Base-by-base conservation (phyloP, 2,888 invertebrate genomes). In the Digitonthophagus gazella region DNA sequence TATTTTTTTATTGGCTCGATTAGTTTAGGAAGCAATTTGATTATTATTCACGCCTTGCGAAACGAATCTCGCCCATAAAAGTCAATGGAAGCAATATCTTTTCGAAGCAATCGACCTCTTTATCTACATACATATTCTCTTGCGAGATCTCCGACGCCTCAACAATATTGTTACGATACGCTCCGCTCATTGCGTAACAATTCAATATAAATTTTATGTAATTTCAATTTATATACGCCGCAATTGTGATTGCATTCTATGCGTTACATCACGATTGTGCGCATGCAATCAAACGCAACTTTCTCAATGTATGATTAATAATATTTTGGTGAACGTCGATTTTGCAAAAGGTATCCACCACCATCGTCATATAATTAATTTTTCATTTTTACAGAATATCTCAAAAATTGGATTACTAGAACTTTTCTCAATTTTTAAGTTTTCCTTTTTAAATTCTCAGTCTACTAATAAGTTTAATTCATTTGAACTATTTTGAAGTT, bases 221-320 rank as follows among this genome's bases (percentile, higher is more conserved):
- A 44, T 44, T 44, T 44, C 28, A 44, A 8, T 44, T 44, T 44
- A n/a, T n/a, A 44, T 44, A 44, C 28, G 28, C 11, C 28, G 28
- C 28, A 44, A 44, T 44, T 44, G 28, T 44, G 28, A 44, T 44
- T 44, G 28, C 28, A 44, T 44, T 44, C 28, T 44, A 11, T 11
- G 11, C 6, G 28, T 44, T 44, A 44, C 28, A 44, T 44, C 28
- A 44, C 28, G 2, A n/a, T 44, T 2, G 28, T 44, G 28, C 14
- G 58, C 14, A n/a, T 58, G 58, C 58, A 15, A 58, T 58, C 58
- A 58, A 58, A 16, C 14, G 15, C 58, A n/a, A n/a, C 58, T 58
- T 58, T 58, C 18, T 58, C 18, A 3, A 58, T 2, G 58, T 58
- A 58, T 58, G 14, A 16, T 5, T 6, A 15, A 58, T n/a, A 2